Evolutionary conservation across 2,113 vertebrate species (phyloP).

Genomic region (Chloropsis cyanopogon): DNA sequence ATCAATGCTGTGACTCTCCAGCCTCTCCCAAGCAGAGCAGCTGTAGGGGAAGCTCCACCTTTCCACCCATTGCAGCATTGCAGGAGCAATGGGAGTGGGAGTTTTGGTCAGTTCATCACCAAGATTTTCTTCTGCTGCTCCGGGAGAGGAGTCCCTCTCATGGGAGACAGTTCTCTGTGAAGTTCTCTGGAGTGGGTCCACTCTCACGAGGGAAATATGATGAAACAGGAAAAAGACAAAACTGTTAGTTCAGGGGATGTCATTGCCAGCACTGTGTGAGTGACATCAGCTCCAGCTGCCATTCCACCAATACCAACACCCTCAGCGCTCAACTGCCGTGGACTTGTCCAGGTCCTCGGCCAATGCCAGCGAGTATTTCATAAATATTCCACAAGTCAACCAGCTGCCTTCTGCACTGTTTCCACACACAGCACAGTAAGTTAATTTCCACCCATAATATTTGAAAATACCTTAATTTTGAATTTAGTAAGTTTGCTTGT

Average conservation of each 20-base stretch:
- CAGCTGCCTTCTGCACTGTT: not conserved
- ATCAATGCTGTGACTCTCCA: not conserved
- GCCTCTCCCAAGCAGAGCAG: not conserved
- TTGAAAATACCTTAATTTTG: conserved; percentile 28
- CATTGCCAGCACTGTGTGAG: fast-evolving
- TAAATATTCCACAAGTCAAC: not conserved
- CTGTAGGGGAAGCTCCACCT: too few relatives aligned
- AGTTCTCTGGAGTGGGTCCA: too few relatives aligned
- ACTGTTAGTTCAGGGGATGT: not conserved
- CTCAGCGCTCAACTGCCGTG: not conserved
- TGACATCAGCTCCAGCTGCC: not conserved
- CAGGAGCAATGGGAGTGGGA: too few relatives aligned
- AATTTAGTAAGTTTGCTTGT: conserved; percentile 1
- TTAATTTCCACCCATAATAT: conserved; percentile 14
- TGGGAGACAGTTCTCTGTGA: too few relatives aligned
- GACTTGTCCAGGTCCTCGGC: not conserved
- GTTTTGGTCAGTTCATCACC: too few relatives aligned
- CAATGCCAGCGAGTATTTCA: not conserved
- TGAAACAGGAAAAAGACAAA: not conserved
- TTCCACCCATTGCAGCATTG: too few relatives aligned
- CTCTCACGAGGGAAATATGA: not conserved
- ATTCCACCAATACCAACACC: not conserved
- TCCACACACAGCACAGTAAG: not conserved
- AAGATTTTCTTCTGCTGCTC: too few relatives aligned
- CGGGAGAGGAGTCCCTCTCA: too few relatives aligned